Conservation (phyloP, 2,888 invertebrate species). For the Coleophora deauratella region DNA sequence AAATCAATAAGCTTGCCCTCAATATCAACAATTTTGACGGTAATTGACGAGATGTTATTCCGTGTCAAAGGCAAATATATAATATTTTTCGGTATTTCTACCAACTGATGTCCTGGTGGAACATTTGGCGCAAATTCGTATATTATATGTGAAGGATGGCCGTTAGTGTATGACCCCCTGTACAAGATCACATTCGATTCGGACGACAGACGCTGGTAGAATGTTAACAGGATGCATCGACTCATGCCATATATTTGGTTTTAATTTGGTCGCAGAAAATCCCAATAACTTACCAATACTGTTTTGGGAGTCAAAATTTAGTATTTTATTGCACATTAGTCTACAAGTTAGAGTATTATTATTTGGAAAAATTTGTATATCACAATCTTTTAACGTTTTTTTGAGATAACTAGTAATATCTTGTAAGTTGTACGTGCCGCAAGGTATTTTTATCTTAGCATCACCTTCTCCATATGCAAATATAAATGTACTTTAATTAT, state of each 20-base stretch:
- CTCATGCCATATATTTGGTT: slow-evolving; percentile 7
- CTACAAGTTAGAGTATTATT: slow-evolving; percentile 2
- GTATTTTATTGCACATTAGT: slow-evolving; percentile 1
- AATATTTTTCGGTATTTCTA: slow-evolving; percentile 10
- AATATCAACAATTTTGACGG: slow-evolving; percentile 9
- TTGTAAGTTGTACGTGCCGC: slow-evolving; percentile 6
- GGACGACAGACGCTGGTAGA: slow-evolving; percentile 5
- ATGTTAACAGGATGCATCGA: slow-evolving; percentile 7
- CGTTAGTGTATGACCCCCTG: slow-evolving; percentile 8
- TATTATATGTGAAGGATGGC: neutral
- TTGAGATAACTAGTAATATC: slow-evolving; percentile 3
- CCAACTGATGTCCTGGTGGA: slow-evolving; percentile 3
- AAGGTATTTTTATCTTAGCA: slow-evolving; percentile 6
- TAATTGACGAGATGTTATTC: slow-evolving; percentile 8
- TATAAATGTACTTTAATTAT: slow-evolving; percentile 10
- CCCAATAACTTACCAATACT: slow-evolving; percentile 4
- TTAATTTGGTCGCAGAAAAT: neutral
- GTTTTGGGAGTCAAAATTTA: slow-evolving; percentile 3
- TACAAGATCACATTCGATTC: slow-evolving; percentile 8
- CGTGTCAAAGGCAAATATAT: slow-evolving; percentile 13
- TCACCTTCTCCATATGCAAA: slow-evolving; percentile 5
- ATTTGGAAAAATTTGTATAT: slow-evolving; percentile 1
- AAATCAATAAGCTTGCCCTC: slow-evolving; percentile 7
- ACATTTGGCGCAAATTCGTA: slow-evolving; percentile 3
- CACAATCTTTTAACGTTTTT: neutral